Percentiles rank a stretch among this genome's conserved stretches.
Evolutionary conservation across 2,888 invertebrate genomes (phyloP).

Genomic region (Sinotaia quadrata): DNA sequence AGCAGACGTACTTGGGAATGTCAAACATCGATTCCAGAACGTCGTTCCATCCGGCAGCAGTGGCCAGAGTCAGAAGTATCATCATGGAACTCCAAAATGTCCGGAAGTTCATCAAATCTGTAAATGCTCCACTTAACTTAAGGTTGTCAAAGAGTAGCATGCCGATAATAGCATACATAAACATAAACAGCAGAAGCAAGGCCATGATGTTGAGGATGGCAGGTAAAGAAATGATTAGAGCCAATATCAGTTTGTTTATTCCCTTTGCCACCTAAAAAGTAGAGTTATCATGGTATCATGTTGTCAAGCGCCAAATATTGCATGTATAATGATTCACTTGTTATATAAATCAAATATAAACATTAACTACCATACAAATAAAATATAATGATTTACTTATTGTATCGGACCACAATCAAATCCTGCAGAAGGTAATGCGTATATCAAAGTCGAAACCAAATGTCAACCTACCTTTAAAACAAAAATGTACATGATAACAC

Average conservation of each 20-base stretch:
- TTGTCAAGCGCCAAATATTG: neutral
- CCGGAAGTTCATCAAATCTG: constrained; percentile 96
- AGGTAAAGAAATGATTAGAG: constrained; percentile 93
- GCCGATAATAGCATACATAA: constrained; percentile 96
- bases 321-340: neutral
- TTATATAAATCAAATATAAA: no score
- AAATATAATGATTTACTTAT: no score
- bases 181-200: constrained; percentile 90
- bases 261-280: constrained; percentile 82
- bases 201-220: constrained; percentile 97
- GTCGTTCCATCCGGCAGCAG: constrained; percentile 97
- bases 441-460: no score
- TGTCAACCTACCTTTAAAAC: no score
- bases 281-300: neutral
- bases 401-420: no score
- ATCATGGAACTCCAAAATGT: constrained; percentile 96
- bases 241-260: constrained; percentile 94
- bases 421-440: no score
- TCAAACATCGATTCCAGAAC: constrained; percentile 93
- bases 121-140: constrained; percentile 88
- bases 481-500: no score
- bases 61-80: constrained; percentile 84
- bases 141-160: constrained; percentile 96
- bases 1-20: constrained; percentile 78
- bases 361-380: no score